phyloP scores from a whole-genome alignment of 2,797 vertebrate species.

The Leptoclinus maculatus region DNA sequence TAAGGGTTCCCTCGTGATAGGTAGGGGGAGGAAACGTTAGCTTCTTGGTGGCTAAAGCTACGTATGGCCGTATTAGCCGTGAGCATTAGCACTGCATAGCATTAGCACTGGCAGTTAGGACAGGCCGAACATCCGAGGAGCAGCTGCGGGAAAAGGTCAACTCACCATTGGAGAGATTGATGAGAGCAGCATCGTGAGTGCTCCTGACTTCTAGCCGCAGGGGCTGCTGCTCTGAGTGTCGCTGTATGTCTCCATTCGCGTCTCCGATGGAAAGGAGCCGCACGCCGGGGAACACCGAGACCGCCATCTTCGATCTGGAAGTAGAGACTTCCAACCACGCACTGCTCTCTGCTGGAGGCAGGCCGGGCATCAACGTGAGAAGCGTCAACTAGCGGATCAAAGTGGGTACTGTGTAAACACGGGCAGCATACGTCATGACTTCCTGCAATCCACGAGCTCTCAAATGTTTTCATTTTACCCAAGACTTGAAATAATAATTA shows the following conservation, averaged over 20 bases:
- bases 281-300: slow-evolving; percentile 96
- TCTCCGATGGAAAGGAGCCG: slow-evolving; percentile 97
- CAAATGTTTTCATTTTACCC: neutral
- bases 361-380: slow-evolving; percentile 27
- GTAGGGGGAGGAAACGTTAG: slow-evolving; percentile 64
- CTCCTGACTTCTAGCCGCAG: slow-evolving; percentile 92
- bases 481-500: neutral
- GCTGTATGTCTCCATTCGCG: slow-evolving; percentile 96
- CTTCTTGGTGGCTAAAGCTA: slow-evolving; percentile 64
- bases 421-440: neutral
- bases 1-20: slow-evolving; percentile 61
- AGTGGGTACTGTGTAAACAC: slow-evolving; percentile 20
- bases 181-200: slow-evolving; percentile 89
- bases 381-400: slow-evolving; percentile 51
- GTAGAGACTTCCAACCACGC: slow-evolving; percentile 78
- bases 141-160: slow-evolving; percentile 48
- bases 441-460: neutral
- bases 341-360: slow-evolving; percentile 70
- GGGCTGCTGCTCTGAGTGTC: slow-evolving; percentile 95
- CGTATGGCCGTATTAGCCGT: slow-evolving; percentile 50
- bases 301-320: slow-evolving; percentile 92
- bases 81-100: slow-evolving; percentile 64
- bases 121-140: slow-evolving; percentile 59
- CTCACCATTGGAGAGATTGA: slow-evolving; percentile 95
- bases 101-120: slow-evolving; percentile 59